Evolutionary conservation across 1,140 invertebrate species (phyloP).

Genomic region (Nomia melanderi): DNA sequence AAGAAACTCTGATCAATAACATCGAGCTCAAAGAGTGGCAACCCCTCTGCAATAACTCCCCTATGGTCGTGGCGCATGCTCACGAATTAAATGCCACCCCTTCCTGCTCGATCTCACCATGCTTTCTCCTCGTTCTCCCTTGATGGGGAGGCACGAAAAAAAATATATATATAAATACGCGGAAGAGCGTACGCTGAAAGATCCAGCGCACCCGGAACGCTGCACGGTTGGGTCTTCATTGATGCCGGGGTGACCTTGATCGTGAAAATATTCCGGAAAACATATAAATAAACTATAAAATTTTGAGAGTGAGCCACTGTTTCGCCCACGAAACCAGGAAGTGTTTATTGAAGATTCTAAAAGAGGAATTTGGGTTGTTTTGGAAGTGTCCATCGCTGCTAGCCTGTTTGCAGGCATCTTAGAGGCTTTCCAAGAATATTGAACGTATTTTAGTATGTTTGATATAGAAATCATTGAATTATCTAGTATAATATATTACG

Average conservation of each 20-base stretch:
- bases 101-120: conserved; percentile 25
- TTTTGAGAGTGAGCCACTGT: too few relatives aligned
- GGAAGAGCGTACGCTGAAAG: background rate
- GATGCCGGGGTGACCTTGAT: conserved; percentile 52
- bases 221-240: conserved; percentile 6
- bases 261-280: conserved; percentile 27
- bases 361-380: too few relatives aligned
- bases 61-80: conserved; percentile 61
- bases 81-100: conserved; percentile 53
- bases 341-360: too few relatives aligned
- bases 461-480: too few relatives aligned
- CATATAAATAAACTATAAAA: too few relatives aligned
- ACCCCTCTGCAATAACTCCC: conserved; percentile 56
- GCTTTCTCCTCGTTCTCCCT: conserved; percentile 2
- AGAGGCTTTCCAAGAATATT: too few relatives aligned
- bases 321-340: too few relatives aligned
- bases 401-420: too few relatives aligned
- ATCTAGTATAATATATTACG: too few relatives aligned
- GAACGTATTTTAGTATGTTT: too few relatives aligned
- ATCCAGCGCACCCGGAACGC: too few relatives aligned
- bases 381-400: too few relatives aligned
- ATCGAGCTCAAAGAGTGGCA: conserved; percentile 50
- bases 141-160: background rate
- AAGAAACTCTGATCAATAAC: conserved; percentile 63
- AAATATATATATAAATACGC: conserved; percentile 27